Percentiles rank a stretch among this genome's conserved stretches.
Conservation (phyloP, 2,888 invertebrate genomes). For the Drosophila mercatorum region DNA sequence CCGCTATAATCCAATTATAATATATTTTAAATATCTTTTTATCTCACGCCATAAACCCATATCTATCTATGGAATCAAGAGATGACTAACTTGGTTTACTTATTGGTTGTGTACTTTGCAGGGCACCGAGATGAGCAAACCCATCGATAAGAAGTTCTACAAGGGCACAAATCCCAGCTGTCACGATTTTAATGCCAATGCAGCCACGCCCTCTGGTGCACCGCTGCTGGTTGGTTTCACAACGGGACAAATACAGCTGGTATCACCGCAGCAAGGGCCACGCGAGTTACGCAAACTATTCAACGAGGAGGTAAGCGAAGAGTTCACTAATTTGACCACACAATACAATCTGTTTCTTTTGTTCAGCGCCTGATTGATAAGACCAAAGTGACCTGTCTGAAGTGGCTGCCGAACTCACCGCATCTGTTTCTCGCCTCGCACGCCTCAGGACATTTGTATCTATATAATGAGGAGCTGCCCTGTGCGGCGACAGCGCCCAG, state of each 20-base stretch:
- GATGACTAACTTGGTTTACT: conserved; percentile 20
- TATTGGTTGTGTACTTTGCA: conserved; percentile 81
- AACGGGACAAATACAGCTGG: conserved; percentile 98
- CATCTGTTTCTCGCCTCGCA: conserved; percentile 98
- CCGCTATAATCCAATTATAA: background rate
- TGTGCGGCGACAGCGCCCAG: conserved; percentile 96
- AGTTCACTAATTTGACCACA: background rate
- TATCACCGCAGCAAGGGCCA: conserved; percentile 98
- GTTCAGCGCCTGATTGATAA: conserved; percentile 84
- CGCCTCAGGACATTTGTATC: conserved; percentile 97
- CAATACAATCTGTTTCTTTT: conserved; percentile 7
- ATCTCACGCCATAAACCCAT: background rate
- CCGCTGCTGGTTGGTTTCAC: conserved; percentile 98
- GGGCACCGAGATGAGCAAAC: conserved; percentile 98
- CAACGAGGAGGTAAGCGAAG: conserved; percentile 94
- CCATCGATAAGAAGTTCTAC: conserved; percentile 98
- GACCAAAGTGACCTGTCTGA: conserved; percentile 93
- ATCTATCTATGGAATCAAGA: background rate
- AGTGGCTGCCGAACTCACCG: conserved; percentile 98
- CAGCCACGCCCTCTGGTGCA: conserved; percentile 92
- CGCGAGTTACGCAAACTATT: conserved; percentile 98
- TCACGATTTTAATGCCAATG: conserved; percentile 97
- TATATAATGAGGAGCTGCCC: conserved; percentile 97
- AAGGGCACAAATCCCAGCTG: conserved; percentile 99
- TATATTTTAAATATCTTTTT: background rate